phyloP scores from a whole-genome alignment of 2,797 vertebrate species.

The Anguilla anguilla region DNA sequence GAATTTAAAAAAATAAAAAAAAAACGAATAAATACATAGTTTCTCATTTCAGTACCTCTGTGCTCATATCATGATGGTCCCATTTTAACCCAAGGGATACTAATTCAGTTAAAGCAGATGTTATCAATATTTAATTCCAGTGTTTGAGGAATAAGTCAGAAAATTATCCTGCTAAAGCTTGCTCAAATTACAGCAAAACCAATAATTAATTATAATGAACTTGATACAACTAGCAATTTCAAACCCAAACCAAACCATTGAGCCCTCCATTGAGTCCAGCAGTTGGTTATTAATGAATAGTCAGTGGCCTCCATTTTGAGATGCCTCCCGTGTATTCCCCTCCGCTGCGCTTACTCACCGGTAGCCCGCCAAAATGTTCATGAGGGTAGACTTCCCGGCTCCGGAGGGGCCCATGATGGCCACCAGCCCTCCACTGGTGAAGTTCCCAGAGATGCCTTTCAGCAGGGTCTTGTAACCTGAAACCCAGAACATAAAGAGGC shows the following conservation, averaged over 20 bases:
- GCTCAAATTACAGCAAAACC: not conserved
- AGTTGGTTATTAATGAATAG: not conserved
- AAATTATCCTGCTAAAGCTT: conserved; percentile 13
- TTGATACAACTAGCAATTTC: not conserved
- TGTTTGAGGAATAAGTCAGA: not conserved
- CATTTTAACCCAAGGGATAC: not conserved
- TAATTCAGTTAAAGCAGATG: not conserved
- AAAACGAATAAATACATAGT: not conserved
- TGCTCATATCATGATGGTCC: not conserved
- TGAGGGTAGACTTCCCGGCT: conserved; percentile 92
- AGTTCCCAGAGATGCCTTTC: conserved; percentile 91
- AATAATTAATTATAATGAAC: not conserved
- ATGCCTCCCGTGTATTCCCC: not conserved
- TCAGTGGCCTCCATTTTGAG: not conserved
- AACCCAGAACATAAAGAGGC: conserved; percentile 30
- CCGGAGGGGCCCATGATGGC: conserved; percentile 96
- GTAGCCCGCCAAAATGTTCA: conserved; percentile 96
- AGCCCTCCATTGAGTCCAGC: not conserved
- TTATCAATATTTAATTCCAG: not conserved
- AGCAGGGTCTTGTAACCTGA: conserved; percentile 91
- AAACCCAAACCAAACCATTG: not conserved
- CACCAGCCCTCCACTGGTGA: conserved; percentile 88
- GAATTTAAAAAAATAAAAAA: not conserved
- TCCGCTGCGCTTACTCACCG: conserved; percentile 73
- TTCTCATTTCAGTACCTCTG: not conserved